Conservation (phyloP, 2,888 invertebrate genomes). For the Scrobipalpa costella region DNA sequence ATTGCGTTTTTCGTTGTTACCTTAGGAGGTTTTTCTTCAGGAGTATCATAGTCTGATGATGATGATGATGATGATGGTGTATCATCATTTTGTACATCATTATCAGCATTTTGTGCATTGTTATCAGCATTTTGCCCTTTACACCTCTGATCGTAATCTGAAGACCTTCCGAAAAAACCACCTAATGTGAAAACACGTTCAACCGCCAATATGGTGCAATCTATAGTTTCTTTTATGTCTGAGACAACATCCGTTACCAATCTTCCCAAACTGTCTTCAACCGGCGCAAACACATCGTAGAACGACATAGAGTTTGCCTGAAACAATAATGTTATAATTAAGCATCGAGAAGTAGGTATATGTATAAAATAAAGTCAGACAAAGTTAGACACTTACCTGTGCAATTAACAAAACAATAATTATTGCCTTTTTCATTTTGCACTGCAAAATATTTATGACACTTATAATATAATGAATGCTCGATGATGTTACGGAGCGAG, state of each 20-base stretch:
- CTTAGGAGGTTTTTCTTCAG: conserved; percentile 1
- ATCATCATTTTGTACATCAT: background rate
- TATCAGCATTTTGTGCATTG: conserved; percentile 22
- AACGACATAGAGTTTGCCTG: conserved; percentile 57
- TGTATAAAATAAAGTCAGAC: background rate
- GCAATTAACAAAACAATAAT: conserved; percentile 42
- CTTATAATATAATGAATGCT: background rate
- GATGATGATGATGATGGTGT: background rate
- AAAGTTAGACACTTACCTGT: conserved; percentile 45
- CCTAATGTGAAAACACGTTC: conserved; percentile 53
- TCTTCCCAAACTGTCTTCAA: conserved; percentile 58
- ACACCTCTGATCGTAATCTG: conserved; percentile 43
- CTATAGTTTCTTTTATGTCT: conserved; percentile 63
- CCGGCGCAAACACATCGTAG: conserved; percentile 54
- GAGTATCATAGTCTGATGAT: background rate
- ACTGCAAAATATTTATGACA: conserved; percentile 29
- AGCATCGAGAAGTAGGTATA: no score
- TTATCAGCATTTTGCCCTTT: conserved; percentile 28
- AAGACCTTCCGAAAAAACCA: conserved; percentile 38
- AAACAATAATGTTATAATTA: conserved; percentile 42
- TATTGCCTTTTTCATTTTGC: conserved; percentile 44
- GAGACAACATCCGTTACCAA: conserved; percentile 59
- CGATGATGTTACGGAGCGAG: conserved; percentile 16
- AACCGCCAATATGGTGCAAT: conserved; percentile 64
- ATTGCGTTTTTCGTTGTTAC: conserved; percentile 12